Evolutionary conservation across 2,888 invertebrate species (phyloP).

Genomic region (Tupiocoris notatus): DNA sequence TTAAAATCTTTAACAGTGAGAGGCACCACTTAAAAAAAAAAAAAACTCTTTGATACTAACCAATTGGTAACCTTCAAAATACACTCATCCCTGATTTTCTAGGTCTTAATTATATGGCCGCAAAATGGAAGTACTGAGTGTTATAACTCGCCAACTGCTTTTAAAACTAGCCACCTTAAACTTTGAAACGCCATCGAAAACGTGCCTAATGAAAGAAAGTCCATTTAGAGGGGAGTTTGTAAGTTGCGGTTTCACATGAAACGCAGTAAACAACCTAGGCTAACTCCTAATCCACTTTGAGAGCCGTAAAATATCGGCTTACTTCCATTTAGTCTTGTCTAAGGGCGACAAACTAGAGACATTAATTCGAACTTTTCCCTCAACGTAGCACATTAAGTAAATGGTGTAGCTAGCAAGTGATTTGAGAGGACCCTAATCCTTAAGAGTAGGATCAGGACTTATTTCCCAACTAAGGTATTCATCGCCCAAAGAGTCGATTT

Average conservation of each 20-base stretch:
- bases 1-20: too few relatives aligned
- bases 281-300: background rate
- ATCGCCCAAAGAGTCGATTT: too few relatives aligned
- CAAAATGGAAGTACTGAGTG: too few relatives aligned
- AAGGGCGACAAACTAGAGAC: background rate
- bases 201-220: too few relatives aligned
- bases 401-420: background rate
- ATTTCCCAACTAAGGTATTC: too few relatives aligned
- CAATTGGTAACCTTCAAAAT: too few relatives aligned
- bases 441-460: too few relatives aligned
- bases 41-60: too few relatives aligned
- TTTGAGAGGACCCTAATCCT: background rate
- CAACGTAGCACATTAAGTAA: background rate
- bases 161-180: too few relatives aligned
- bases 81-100: background rate
- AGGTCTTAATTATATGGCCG: background rate
- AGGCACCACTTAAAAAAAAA: too few relatives aligned
- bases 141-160: too few relatives aligned
- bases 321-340: background rate
- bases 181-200: too few relatives aligned
- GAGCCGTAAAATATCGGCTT: background rate
- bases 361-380: background rate
- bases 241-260: background rate
- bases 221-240: background rate
- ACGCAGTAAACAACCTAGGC: background rate